phyloP scores from a whole-genome alignment of 2,888 invertebrate species.

The Nephrotoma flavescens region DNA sequence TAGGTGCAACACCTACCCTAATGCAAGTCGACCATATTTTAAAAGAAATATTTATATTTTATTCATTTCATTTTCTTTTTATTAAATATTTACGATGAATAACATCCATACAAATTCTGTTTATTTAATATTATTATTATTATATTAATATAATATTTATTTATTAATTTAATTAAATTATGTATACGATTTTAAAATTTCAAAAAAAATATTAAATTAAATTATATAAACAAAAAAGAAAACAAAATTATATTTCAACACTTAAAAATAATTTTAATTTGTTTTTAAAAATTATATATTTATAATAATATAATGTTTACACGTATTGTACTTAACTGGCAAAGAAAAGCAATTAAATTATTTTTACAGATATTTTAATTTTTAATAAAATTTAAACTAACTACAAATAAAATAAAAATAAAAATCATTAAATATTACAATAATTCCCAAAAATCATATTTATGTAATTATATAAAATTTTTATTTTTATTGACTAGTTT shows the following conservation, averaged over 20 bases:
- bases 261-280: not conserved
- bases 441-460: not conserved
- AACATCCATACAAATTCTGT: not conserved
- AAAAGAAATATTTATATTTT: too few relatives aligned
- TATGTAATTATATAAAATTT: not conserved
- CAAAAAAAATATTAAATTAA: not conserved
- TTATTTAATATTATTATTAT: not conserved
- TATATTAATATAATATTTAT: not conserved
- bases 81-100: not conserved
- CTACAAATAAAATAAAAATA: not conserved
- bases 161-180: not conserved
- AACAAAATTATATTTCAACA: not conserved
- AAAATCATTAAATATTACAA: not conserved
- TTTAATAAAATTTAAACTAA: not conserved
- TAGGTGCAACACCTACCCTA: too few relatives aligned
- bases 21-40: too few relatives aligned
- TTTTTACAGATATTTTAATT: not conserved
- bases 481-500: not conserved
- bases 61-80: not conserved
- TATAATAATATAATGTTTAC: not conserved
- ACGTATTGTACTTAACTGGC: not conserved
- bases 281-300: not conserved
- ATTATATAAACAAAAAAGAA: not conserved
- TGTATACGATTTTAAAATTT: not conserved
- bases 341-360: not conserved